Evolutionary conservation across 2,888 invertebrate genomes (phyloP), one percentile per base, ranked within the genome.

Genomic region (Scaptomyza tumidula): DNA sequence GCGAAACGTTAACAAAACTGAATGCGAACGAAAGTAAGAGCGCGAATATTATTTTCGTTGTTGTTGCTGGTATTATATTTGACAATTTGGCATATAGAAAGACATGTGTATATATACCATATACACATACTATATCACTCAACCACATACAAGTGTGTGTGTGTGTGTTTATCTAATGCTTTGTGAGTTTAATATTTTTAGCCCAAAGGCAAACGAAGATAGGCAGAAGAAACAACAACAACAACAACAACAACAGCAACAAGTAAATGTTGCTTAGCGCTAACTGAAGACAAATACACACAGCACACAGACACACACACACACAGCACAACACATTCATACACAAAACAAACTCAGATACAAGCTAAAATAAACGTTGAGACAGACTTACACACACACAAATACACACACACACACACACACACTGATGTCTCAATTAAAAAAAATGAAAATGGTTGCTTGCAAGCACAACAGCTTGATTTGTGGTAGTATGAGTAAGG

Each of bases 131-230:
- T 35, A 13, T 6, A 37, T 45, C 55, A 61, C 55, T 35, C 44
- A 44, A 24, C 41, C 52, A 50, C 48, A 57, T 46, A 39, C 24
- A 41, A 24, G 33, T 41, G 24, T 35, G 13, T 11, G 24, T 39
- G n/a, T 37, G 16, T 41, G 19, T 35, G 11, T 10, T n/a, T 84
- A 72, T 71, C 83, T 69, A 83, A 76, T 66, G 66, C 79, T 70
- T 64, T 75, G 68, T 71, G 71, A 75, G 72, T 78, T 85, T 87
- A 76, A 86, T 86, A 86, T 89, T 89, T 86, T 89, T 89, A 89
- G 89, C 85, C 75, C 49, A 71, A 86, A 78, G 87, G 71, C 67
- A 85, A 84, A 71, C 70, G 75, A 62, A 73, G 68, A 63, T 70
- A 68, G 81, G 60, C 41, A 61, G 13, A 49, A 43, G 45, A 37